Conservation (phyloP, 1,140 invertebrate genomes). For the Trichonephila inaurata region DNA sequence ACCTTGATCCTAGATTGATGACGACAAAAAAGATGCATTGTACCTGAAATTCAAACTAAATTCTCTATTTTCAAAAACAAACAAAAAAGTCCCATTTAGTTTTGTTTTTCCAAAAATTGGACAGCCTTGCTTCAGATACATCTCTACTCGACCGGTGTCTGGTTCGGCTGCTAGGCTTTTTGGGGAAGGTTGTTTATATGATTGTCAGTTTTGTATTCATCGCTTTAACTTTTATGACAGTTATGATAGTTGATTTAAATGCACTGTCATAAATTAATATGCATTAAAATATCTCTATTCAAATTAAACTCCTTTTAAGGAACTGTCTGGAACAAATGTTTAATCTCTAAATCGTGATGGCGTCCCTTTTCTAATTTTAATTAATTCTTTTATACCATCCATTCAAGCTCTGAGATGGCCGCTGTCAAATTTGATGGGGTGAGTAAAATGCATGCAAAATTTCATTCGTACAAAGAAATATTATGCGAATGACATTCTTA, state of each 20-base stretch:
- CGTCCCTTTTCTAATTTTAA: constrained; percentile 55
- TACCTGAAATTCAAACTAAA: no score
- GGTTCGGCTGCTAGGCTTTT: constrained; percentile 70
- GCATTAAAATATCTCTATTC: not conserved
- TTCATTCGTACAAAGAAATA: not conserved
- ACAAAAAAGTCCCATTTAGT: no score
- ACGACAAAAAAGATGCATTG: no score
- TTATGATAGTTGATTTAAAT: not conserved
- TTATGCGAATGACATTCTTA: not conserved
- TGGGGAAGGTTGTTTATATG: constrained; percentile 35
- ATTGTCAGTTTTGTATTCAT: constrained; percentile 53
- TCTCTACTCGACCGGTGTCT: constrained; percentile 60
- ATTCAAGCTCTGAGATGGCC: constrained; percentile 3
- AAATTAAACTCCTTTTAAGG: not conserved
- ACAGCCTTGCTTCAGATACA: not conserved
- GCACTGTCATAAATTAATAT: not conserved
- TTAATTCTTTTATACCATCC: constrained; percentile 26
- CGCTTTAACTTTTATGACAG: constrained; percentile 18
- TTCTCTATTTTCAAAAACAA: no score
- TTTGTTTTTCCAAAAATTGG: no score
- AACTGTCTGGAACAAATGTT: not conserved
- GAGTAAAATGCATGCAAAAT: not conserved
- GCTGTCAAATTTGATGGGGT: constrained; percentile 15
- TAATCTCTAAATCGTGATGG: constrained; percentile 56
- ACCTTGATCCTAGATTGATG: no score